These are phyloP conservation scores for Luidia sarsii DNA, from an alignment of 53 echinoderm and acorn worm genomes.

Conservation along the genomic window DNA sequence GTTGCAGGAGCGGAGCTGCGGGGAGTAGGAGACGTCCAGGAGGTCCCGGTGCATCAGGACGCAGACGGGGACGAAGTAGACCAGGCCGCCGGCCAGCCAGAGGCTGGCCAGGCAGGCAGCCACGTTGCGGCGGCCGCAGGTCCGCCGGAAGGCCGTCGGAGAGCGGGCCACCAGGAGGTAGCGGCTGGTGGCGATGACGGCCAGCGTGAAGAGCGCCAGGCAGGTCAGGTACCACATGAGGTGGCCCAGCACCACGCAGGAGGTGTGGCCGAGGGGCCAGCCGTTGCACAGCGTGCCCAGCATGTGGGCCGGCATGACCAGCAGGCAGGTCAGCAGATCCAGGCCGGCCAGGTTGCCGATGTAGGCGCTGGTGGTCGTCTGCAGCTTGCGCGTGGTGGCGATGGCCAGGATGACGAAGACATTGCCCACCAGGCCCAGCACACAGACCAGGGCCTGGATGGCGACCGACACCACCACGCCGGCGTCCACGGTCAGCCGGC, in stretches of 20 bases:
- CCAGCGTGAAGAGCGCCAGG: constrained; percentile 55
- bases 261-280: constrained; percentile 53
- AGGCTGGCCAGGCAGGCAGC: not conserved
- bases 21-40: not conserved
- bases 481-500: not conserved
- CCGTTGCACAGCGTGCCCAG: constrained; percentile 33
- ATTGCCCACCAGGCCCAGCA: constrained; percentile 21
- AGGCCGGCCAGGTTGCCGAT: constrained; percentile 52
- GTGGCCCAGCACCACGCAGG: constrained; percentile 34
- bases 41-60: constrained; percentile 1
- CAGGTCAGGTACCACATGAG: constrained; percentile 46
- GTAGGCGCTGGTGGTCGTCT: constrained; percentile 46
- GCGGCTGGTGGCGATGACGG: constrained; percentile 52
- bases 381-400: constrained; percentile 12
- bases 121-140: constrained; percentile 9
- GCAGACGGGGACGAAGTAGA: constrained; percentile 19
- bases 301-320: constrained; percentile 60
- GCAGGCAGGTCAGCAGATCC: constrained; percentile 43
- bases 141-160: not conserved
- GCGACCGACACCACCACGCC: not conserved
- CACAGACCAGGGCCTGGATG: not conserved
- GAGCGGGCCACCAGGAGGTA: constrained; percentile 53
- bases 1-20: not conserved
- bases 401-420: constrained; percentile 20
- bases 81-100: not conserved